phyloP scores from a whole-genome alignment of 2,113 vertebrate species.

The Pygoscelis adeliae region DNA sequence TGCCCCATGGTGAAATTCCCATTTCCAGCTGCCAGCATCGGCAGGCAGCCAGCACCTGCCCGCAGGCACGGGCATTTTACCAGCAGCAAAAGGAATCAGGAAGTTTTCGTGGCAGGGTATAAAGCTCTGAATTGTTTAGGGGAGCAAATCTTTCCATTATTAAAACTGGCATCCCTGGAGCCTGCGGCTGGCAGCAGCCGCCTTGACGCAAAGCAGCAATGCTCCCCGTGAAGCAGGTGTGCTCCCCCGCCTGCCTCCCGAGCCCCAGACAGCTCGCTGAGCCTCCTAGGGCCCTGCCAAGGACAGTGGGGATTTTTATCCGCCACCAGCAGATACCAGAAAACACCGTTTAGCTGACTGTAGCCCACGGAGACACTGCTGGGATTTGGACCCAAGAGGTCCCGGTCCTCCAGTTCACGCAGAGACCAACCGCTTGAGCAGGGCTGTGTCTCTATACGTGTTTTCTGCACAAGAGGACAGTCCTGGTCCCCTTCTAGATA shows the following conservation, averaged over 20 bases:
- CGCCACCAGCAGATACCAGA: not conserved
- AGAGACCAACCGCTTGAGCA: not conserved
- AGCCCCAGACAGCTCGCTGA: not conserved
- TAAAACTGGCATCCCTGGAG: not conserved
- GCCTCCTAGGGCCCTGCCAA: not conserved
- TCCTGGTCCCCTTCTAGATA: not conserved
- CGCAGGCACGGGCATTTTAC: not conserved
- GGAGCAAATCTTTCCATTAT: not conserved
- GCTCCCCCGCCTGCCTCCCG: not conserved
- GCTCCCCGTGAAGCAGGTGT: rapidly evolving
- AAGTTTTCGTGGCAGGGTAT: not conserved
- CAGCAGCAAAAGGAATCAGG: not conserved
- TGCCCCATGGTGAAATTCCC: not conserved
- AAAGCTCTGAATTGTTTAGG: not conserved
- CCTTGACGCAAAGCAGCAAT: not conserved
- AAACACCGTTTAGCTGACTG: not conserved
- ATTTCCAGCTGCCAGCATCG: not conserved
- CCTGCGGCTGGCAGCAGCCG: not conserved
- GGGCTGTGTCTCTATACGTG: rapidly evolving
- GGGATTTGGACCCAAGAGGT: not conserved
- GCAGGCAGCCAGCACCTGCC: not conserved
- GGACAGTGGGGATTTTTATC: not conserved
- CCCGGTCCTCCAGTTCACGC: rapidly evolving
- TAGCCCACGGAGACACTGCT: not conserved
- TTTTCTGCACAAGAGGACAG: not conserved